Evolutionary conservation across 2,888 invertebrate species (phyloP).

Genomic region (Perdita meconis): DNA sequence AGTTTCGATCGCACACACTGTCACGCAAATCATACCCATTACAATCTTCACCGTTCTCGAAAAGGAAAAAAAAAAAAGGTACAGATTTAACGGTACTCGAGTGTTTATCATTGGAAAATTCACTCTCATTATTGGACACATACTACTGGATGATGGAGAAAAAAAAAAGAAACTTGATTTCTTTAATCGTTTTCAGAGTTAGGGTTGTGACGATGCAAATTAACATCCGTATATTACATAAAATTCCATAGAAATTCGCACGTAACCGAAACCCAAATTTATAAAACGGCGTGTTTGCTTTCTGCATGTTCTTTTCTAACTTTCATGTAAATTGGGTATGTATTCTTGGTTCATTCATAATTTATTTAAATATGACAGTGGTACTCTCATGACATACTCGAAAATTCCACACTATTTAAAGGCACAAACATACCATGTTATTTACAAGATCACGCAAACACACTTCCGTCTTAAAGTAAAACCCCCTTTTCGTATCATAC

Average conservation of each 20-base stretch:
- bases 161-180: conserved; percentile 3
- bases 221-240: conserved; percentile 32
- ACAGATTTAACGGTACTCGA: conserved; percentile 40
- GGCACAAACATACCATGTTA: conserved; percentile 68
- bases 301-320: conserved; percentile 13
- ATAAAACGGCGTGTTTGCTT: conserved; percentile 1
- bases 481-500: conserved; percentile 46
- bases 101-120: conserved; percentile 26
- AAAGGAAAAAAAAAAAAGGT: conserved; percentile 9
- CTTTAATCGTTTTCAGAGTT: conserved; percentile 6
- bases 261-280: conserved; percentile 8
- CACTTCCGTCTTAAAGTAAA: conserved; percentile 44
- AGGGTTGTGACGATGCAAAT: conserved; percentile 13
- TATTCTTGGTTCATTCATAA: conserved; percentile 36
- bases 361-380: conserved; percentile 40
- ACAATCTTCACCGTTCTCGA: conserved; percentile 56
- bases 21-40: conserved; percentile 63
- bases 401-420: conserved; percentile 47
- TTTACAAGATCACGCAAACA: conserved; percentile 68
- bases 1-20: conserved; percentile 46
- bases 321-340: conserved; percentile 34
- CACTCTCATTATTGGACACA: conserved; percentile 50
- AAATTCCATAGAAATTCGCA: conserved; percentile 25
- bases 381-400: conserved; percentile 50
- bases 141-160: not conserved